Percentiles rank a stretch among this genome's conserved stretches.
Conservation (phyloP, 2,113 vertebrate species). For the Hemiprocne comata region DNA sequence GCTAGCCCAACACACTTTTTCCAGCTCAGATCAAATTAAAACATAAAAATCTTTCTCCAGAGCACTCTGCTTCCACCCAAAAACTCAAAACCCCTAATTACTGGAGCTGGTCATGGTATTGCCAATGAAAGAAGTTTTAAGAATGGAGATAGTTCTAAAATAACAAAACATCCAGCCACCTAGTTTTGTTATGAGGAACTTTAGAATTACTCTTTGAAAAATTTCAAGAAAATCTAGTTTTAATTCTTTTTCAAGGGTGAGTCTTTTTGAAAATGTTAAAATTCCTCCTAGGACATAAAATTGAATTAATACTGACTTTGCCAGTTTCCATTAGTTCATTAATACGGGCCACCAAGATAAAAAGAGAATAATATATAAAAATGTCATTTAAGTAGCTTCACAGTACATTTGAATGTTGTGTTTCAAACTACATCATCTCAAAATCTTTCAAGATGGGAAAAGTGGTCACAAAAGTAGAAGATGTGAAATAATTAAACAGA, state of each 20-base stretch:
- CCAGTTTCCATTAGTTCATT: background rate
- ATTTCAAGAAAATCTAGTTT: background rate
- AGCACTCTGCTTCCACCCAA: background rate
- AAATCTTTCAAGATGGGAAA: background rate
- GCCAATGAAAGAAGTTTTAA: background rate
- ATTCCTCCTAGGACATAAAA: background rate
- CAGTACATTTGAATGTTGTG: background rate
- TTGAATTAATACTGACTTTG: background rate
- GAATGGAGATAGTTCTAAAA: background rate
- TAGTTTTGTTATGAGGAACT: background rate
- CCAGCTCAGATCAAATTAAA: background rate
- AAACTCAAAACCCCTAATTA: background rate
- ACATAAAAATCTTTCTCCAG: background rate
- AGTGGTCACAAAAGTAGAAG: accelerated
- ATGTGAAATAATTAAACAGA: background rate
- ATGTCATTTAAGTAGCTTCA: background rate
- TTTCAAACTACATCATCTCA: background rate
- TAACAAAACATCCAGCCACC: background rate
- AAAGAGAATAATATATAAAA: background rate
- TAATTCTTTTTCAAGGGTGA: background rate
- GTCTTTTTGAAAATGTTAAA: background rate
- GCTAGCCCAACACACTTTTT: background rate
- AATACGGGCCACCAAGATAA: background rate
- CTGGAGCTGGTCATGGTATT: background rate
- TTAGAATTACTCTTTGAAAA: background rate